phyloP scores from a whole-genome alignment of 2,113 vertebrate species.

The Noctilio leporinus region DNA sequence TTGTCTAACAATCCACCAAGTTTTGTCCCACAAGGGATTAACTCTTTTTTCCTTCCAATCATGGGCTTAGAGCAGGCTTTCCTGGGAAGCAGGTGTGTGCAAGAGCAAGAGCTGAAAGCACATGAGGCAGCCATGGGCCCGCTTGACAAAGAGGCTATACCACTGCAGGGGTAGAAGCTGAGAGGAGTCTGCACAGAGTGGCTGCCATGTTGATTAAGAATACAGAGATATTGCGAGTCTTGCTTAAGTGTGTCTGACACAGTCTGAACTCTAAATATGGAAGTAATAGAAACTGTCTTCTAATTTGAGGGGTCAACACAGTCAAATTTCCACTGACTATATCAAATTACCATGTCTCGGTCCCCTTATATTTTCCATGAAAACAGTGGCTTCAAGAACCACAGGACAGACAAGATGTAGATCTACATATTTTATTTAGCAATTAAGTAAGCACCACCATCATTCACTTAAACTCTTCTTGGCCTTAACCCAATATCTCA shows the following conservation, averaged over 20 bases:
- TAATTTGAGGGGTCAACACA: not conserved
- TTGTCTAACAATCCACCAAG: not conserved
- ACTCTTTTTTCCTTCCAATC: not conserved
- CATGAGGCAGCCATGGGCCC: not conserved
- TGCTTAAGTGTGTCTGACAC: not conserved
- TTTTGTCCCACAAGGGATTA: not conserved
- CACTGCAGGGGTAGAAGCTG: not conserved
- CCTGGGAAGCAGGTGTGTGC: not conserved
- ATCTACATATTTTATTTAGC: not conserved
- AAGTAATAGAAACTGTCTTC: not conserved
- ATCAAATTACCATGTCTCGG: not conserved
- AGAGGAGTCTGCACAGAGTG: not conserved
- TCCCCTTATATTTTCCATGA: not conserved
- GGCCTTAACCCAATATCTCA: not conserved
- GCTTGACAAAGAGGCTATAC: not conserved
- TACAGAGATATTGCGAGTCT: not conserved
- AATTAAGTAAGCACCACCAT: not conserved
- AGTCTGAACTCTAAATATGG: not conserved
- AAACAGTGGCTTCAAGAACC: not conserved
- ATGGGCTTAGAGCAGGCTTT: not conserved
- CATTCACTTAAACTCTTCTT: not conserved
- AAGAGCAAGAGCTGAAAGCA: not conserved
- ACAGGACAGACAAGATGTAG: not conserved
- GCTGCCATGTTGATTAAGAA: not conserved
- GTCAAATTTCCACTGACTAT: not conserved